Evolutionary conservation across 2,113 vertebrate genomes (phyloP).

Genomic region (Callopanchax toddi): DNA sequence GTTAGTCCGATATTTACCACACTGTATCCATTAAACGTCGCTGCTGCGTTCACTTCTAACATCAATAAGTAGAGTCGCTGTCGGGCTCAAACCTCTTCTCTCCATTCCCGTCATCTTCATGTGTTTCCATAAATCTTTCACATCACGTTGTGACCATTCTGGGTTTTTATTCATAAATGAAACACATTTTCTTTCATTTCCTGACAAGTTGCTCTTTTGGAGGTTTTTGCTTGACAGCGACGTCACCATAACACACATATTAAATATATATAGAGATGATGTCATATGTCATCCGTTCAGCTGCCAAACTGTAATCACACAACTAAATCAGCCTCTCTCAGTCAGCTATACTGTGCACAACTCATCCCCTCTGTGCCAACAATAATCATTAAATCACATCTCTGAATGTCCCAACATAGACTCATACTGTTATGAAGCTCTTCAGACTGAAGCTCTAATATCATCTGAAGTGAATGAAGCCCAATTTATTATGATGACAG

Average conservation of each 20-base stretch:
- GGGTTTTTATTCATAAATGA: too few relatives aligned
- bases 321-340: background rate
- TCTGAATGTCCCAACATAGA: slow-evolving; percentile 35
- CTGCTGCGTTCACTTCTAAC: background rate
- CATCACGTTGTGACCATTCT: too few relatives aligned
- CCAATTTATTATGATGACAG: slow-evolving; percentile 61
- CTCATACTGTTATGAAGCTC: slow-evolving; percentile 34
- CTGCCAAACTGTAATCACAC: too few relatives aligned
- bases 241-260: too few relatives aligned
- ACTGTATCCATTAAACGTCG: too few relatives aligned
- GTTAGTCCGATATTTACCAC: background rate
- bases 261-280: background rate
- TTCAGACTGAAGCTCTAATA: slow-evolving; percentile 44
- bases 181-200: too few relatives aligned
- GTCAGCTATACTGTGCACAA: background rate
- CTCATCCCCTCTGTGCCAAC: slow-evolving; percentile 4
- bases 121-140: too few relatives aligned
- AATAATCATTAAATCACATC: slow-evolving; percentile 35
- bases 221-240: too few relatives aligned
- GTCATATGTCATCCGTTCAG: background rate
- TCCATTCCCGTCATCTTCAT: too few relatives aligned
- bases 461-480: slow-evolving; percentile 52
- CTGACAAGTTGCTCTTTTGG: too few relatives aligned
- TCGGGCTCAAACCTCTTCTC: too few relatives aligned
- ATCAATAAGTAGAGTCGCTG: too few relatives aligned